These are phyloP conservation scores for Cnemophilus loriae DNA, from an alignment of 2,113 vertebrate genomes.

Conservation along the genomic window DNA sequence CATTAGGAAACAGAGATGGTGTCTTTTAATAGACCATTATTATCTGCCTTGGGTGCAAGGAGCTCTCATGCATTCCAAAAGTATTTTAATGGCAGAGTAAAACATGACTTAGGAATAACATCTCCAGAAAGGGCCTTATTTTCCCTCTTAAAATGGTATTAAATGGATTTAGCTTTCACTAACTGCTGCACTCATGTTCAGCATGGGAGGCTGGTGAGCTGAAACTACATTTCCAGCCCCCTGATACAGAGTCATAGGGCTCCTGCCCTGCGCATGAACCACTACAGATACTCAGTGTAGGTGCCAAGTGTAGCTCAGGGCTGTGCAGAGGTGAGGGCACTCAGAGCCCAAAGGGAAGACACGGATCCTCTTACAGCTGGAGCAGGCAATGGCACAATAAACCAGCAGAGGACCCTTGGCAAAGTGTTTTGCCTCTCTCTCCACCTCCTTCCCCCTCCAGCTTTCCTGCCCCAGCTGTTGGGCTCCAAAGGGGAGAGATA, in stretches of 20 bases:
- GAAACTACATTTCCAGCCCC: not conserved
- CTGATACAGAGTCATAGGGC: rapidly evolving
- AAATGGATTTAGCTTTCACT: not conserved
- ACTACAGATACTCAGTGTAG: not conserved
- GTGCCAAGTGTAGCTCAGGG: not conserved
- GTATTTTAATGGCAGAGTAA: conserved; percentile 60
- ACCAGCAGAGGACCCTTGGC: not conserved
- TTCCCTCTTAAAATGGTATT: not conserved
- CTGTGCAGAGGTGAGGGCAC: not conserved
- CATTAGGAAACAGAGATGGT: conserved; percentile 63
- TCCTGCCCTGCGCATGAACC: not conserved
- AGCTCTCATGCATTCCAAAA: conserved; percentile 58
- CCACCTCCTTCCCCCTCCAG: not conserved
- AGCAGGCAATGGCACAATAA: not conserved
- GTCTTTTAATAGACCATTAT: conserved; percentile 62
- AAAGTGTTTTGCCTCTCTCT: not conserved
- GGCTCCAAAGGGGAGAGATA: not conserved
- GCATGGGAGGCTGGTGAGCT: not conserved
- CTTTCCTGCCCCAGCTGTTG: not conserved
- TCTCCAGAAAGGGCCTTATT: conserved; percentile 20
- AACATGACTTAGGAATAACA: conserved; percentile 34
- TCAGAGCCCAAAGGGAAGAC: not conserved
- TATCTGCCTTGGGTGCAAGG: conserved; percentile 62
- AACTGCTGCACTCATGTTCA: rapidly evolving
- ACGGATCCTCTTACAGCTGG: rapidly evolving